Evolutionary conservation across 2,888 invertebrate genomes (phyloP), one percentile per base, ranked within the genome.

Genomic region (Drosophila meridionalis): DNA sequence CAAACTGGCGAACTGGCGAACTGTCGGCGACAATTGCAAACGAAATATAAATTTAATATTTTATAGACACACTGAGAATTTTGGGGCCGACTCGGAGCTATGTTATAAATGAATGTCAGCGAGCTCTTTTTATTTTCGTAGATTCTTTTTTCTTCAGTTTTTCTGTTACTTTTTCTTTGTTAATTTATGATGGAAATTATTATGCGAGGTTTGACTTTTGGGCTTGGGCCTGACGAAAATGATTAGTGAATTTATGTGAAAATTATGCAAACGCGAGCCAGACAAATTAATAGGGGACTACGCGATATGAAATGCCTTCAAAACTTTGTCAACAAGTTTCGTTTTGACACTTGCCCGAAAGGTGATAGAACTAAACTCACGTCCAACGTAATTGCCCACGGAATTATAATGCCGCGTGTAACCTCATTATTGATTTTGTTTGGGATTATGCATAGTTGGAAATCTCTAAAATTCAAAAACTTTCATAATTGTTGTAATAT

Each of bases 31-130:
- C 87, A 90, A 87, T 87, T 87, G 89, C 87, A 88, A 81, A 79
- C 90, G 89, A 87, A 81, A 87, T 90, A 87, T 88, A 90, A 87
- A 89, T 86, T 86, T 86, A 85, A 87, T 89, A 86, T 86, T 80
- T 86, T 85, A 88, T 76, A 82, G 80, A 89, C 76, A 89, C 63
- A 58, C 74, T 47, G 71, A 59, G 77, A 68, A 73, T 63, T 69
- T 77, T 52, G 42, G 58, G 58, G 28, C 28, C 12, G 70, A 55
- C 56, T 43, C 52, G 50, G 53, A 66, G 40, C 43, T 20, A 20
- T 20, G 59, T 76, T 78, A 72, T 64, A 78, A 83, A 78, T 83
- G 74, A 59, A 69, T 65, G 76, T 76, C 74, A 69, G 57, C 66
- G 60, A 73, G 66, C 64, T 75, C 67, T 74, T 72, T 78, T 60